Conservation (phyloP, 2,797 vertebrate species). For the Threskiornis aethiopicus region DNA sequence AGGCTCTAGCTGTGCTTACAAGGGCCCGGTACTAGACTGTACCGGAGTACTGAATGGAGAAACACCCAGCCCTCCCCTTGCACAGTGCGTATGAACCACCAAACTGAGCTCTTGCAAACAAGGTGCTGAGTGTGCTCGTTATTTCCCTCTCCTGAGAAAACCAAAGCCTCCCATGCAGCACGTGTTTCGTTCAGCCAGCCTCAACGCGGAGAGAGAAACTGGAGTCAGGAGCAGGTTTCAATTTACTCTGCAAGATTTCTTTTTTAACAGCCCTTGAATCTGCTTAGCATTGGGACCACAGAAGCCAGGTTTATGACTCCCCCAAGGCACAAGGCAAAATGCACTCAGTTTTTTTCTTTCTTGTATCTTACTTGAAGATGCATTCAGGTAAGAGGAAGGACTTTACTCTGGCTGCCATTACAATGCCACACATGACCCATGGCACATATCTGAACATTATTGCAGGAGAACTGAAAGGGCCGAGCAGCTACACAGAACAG, state of each 20-base stretch:
- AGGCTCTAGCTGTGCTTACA: not conserved
- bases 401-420: not conserved
- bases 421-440: not conserved
- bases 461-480: not conserved
- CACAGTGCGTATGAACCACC: not conserved
- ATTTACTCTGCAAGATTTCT: not conserved
- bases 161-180: not conserved
- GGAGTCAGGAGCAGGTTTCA: not conserved
- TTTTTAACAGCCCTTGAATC: not conserved
- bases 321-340: not conserved
- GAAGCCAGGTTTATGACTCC: not conserved
- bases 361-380: not conserved
- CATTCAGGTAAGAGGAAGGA: not conserved
- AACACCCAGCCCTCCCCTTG: not conserved
- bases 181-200: not conserved
- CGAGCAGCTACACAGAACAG: not conserved
- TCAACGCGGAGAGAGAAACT: not conserved
- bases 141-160: not conserved
- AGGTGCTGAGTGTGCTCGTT: rapidly evolving
- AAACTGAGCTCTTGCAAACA: not conserved
- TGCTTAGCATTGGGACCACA: not conserved
- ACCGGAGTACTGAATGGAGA: not conserved
- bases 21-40: not conserved
- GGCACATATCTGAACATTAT: rapidly evolving
- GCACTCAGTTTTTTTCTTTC: not conserved